Conservation (phyloP, 1,140 invertebrate species). For the Eueides isabella region DNA sequence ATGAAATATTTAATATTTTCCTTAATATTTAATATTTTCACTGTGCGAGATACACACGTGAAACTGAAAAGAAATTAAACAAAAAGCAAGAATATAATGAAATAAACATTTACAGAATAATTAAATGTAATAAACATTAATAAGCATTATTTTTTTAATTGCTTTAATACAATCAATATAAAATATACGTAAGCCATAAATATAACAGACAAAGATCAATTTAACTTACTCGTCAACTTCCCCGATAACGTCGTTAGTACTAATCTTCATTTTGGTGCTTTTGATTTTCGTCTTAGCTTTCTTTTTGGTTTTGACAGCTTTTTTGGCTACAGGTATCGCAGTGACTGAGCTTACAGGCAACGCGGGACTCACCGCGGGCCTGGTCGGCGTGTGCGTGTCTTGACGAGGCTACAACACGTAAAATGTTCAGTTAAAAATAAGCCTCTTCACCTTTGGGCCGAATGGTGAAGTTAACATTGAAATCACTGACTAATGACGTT, state of each 20-base stretch:
- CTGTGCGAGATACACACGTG: too few species aligned
- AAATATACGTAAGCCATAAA: too few species aligned
- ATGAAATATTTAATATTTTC: too few species aligned
- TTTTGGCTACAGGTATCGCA: constrained; percentile 54
- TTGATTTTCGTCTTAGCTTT: constrained; percentile 60
- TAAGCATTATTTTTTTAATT: too few species aligned
- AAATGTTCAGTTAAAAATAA: constrained; percentile 3
- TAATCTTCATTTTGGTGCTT: constrained; percentile 58
- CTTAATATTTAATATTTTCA: too few species aligned
- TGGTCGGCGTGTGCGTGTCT: constrained; percentile 61
- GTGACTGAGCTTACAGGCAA: constrained; percentile 69
- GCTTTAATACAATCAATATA: too few species aligned
- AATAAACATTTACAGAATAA: too few species aligned
- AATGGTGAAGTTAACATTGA: constrained; percentile 10
- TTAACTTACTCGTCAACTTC: constrained; percentile 65
- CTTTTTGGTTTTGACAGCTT: constrained; percentile 59
- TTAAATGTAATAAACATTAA: too few species aligned
- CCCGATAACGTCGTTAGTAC: constrained; percentile 41
- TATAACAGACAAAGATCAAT: neutral
- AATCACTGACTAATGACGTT: neutral
- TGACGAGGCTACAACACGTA: constrained; percentile 51
- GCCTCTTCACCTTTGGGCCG: neutral
- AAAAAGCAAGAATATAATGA: too few species aligned
- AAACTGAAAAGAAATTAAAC: too few species aligned
- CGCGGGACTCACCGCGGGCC: constrained; percentile 64